A percentile compares a stretch with the other conserved stretches of the same genome.
Evolutionary conservation across 92 coral and sea anemone genomes (phyloP).

Genomic region (Palythoa grandis): DNA sequence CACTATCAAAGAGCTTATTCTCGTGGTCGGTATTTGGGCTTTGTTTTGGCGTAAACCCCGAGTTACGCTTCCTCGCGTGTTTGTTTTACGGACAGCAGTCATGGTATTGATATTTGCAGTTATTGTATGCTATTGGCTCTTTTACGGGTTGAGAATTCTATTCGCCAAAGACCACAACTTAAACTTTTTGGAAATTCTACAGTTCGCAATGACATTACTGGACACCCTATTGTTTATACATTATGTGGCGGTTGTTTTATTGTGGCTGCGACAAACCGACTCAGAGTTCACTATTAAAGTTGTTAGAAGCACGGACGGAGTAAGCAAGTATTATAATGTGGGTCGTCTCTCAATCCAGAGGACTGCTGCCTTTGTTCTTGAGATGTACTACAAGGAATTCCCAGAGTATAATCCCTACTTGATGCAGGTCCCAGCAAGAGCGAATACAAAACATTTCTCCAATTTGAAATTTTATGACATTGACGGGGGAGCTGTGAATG

Average conservation of each 20-base stretch:
- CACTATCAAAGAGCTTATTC: slow-evolving; percentile 86
- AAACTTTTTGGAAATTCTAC: slow-evolving; percentile 66
- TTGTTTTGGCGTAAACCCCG: slow-evolving; percentile 95
- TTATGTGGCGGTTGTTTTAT: slow-evolving; percentile 87
- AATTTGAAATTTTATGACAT: slow-evolving; percentile 95
- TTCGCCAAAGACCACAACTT: slow-evolving; percentile 55
- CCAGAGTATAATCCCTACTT: slow-evolving; percentile 95
- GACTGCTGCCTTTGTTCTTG: slow-evolving; percentile 89
- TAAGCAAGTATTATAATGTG: slow-evolving; percentile 80
- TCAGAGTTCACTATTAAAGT: slow-evolving; percentile 93
- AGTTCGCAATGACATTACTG: slow-evolving; percentile 79
- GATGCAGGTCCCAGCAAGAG: slow-evolving; percentile 89
- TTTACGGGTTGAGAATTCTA: slow-evolving; percentile 85
- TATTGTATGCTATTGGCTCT: slow-evolving; percentile 92
- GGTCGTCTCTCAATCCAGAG: slow-evolving; percentile 96
- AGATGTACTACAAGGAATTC: slow-evolving; percentile 97
- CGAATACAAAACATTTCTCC: slow-evolving; percentile 88
- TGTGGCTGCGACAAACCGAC: slow-evolving; percentile 93
- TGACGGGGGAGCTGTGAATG: slow-evolving; percentile 84
- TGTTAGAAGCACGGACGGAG: slow-evolving; percentile 95
- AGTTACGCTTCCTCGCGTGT: slow-evolving; percentile 87
- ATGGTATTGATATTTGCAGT: slow-evolving; percentile 85
- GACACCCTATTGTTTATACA: slow-evolving; percentile 90
- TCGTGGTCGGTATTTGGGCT: slow-evolving; percentile 95
- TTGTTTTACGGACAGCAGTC: slow-evolving; percentile 85